phyloP scores from a whole-genome alignment of 1,140 invertebrate species.

The Brachionus rotundiformis region DNA sequence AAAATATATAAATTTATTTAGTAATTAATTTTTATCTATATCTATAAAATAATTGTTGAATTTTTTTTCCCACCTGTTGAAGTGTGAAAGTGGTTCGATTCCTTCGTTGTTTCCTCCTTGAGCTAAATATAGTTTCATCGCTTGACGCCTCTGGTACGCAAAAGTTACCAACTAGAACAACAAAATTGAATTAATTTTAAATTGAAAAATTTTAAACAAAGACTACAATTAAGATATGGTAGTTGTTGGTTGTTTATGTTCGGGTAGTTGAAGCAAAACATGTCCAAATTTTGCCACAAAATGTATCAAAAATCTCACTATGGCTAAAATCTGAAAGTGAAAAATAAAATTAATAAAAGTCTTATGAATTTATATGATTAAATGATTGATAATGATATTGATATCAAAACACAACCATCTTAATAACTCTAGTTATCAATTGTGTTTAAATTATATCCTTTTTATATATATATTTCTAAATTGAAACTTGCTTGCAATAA shows the following conservation, averaged over 20 bases:
- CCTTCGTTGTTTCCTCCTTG: slow-evolving; percentile 67
- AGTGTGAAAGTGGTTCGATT: slow-evolving; percentile 97
- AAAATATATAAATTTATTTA: background rate
- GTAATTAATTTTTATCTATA: background rate
- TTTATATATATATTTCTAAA: background rate
- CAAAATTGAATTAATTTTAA: background rate
- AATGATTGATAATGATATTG: slow-evolving; percentile 2
- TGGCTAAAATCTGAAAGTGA: background rate
- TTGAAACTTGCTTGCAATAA: background rate
- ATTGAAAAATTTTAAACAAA: background rate
- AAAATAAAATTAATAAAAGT: slow-evolving; percentile 22
- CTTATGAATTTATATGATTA: slow-evolving; percentile 13
- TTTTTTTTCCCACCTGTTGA: slow-evolving; percentile 78
- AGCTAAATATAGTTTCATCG: slow-evolving; percentile 29
- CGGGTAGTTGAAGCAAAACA: slow-evolving; percentile 38
- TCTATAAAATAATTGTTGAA: background rate
- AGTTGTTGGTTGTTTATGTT: slow-evolving; percentile 26
- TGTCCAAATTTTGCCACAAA: background rate
- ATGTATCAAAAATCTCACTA: background rate
- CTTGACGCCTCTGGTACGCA: background rate
- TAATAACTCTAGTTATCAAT: slow-evolving; percentile 9
- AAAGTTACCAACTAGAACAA: slow-evolving; percentile 16
- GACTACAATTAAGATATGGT: slow-evolving; percentile 35
- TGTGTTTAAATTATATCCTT: slow-evolving; percentile 27
- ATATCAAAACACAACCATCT: background rate